Base-by-base conservation (phyloP, 2,797 vertebrate species). In the Enteromius paludinosus region DNA sequence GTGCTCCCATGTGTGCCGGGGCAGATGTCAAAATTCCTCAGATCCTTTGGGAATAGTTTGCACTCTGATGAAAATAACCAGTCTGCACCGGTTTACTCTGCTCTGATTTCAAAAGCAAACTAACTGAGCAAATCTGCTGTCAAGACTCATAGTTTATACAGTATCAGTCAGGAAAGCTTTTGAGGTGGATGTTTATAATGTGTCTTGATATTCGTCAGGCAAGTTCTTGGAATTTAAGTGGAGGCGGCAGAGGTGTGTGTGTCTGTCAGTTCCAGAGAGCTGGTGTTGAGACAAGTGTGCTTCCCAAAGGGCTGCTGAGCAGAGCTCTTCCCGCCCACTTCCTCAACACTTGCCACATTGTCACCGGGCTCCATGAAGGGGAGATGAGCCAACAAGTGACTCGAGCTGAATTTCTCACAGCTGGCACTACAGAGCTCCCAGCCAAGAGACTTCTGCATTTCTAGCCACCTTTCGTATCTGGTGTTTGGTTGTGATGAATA, bases 11-110 rank as follows among this genome's bases (percentile, higher is more conserved):
- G 87, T 88, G 85, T 88, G 81, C 72, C 17, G 82, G 87, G 84
- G 87, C 87, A 88, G 85, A 88, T 87, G 87, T 88, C 85, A 88
- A 88, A 87, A 88, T 88, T 88, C 87, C 87, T 84, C 62, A 14
- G 84, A 87, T 79, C 85, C 85, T 84, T 80, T 85, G 87, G 87
- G 87, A 88, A 85, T 78, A 49, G 82, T 79, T 78, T 82, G 77
- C 64, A 73, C 72, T 41, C 61, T 74, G 84, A 84, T 82, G 82
- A 84, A 85, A 88, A 85, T 72, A 88, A 82, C 82, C 75, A 64
- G 82, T 80, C 72, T 80, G 82, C 61, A 72, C 78, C 68, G 68
- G 82, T 56, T 83, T 77, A 70, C 35, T 74, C 74, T 47, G 54
- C 49, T 68, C 35, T 59, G 25, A 56, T 79, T 75, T 73, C 33